Evolutionary conservation across 2,888 invertebrate genomes (phyloP).

Genomic region (Zhuqinia jingwanae): DNA sequence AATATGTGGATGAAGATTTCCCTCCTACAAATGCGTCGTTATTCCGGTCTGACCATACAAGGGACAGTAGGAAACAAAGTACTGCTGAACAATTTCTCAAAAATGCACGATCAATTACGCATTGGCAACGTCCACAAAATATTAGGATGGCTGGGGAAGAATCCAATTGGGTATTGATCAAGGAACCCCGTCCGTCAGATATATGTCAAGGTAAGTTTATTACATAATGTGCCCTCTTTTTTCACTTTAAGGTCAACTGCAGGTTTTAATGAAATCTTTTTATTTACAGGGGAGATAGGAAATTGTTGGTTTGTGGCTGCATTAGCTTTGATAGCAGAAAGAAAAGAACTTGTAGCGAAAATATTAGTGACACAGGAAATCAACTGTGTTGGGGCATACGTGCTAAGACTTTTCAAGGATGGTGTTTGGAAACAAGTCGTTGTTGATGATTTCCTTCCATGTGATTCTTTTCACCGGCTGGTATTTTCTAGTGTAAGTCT

Average conservation of each 20-base stretch:
- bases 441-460: constrained; percentile 97
- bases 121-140: constrained; percentile 94
- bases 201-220: constrained; percentile 89
- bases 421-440: constrained; percentile 97
- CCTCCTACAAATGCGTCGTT: constrained; percentile 36
- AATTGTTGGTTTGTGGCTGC: constrained; percentile 99
- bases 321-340: constrained; percentile 96
- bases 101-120: constrained; percentile 85
- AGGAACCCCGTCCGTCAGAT: constrained; percentile 95
- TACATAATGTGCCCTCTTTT: neutral
- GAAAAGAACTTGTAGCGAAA: constrained; percentile 94
- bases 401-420: constrained; percentile 96
- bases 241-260: too few species aligned
- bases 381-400: constrained; percentile 89
- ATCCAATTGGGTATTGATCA: constrained; percentile 87
- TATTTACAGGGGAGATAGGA: constrained; percentile 88
- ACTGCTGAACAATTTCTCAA: constrained; percentile 27
- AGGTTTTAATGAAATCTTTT: too few species aligned
- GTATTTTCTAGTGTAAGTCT: constrained; percentile 92
- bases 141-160: constrained; percentile 84
- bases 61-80: neutral
- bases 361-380: constrained; percentile 91
- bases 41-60: constrained; percentile 4
- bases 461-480: constrained; percentile 93
- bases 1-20: constrained; percentile 52